These are phyloP conservation scores for Macrobrachium rosenbergii DNA, from an alignment of 1,140 invertebrate species.

Conservation along the genomic window DNA sequence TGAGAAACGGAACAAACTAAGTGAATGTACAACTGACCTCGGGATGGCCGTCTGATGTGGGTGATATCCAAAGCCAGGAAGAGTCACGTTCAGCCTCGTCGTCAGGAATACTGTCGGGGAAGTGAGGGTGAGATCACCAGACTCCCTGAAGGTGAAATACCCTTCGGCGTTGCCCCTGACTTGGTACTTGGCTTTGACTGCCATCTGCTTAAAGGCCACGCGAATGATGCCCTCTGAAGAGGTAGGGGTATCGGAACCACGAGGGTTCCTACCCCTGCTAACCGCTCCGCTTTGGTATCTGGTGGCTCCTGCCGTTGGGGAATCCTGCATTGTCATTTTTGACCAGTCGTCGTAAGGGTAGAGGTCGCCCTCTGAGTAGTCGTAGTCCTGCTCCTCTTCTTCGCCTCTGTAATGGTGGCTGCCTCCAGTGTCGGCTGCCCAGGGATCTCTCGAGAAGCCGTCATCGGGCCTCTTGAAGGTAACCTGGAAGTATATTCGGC, in stretches of 20 bases:
- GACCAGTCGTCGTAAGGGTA: constrained; percentile 1
- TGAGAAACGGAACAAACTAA: neutral
- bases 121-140: constrained; percentile 54
- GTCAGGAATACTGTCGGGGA: constrained; percentile 59
- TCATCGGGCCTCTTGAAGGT: constrained; percentile 15
- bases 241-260: constrained; percentile 4
- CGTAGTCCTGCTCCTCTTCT: constrained; percentile 10
- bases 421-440: neutral
- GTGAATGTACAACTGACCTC: neutral
- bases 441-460: neutral
- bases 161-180: constrained; percentile 61
- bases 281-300: neutral
- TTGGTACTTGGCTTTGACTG: constrained; percentile 57
- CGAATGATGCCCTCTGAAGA: constrained; percentile 45
- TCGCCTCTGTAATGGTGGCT: neutral
- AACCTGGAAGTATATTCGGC: neutral
- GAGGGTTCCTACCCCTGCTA: neutral
- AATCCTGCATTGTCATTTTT: neutral
- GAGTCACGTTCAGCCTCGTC: constrained; percentile 46
- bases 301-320: neutral
- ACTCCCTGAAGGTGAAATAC: constrained; percentile 62
- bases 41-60: constrained; percentile 4
- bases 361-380: neutral
- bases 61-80: constrained; percentile 21
- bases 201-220: constrained; percentile 56